Base-by-base conservation (phyloP, 2,888 invertebrate species). In the Pollenia angustigena region DNA sequence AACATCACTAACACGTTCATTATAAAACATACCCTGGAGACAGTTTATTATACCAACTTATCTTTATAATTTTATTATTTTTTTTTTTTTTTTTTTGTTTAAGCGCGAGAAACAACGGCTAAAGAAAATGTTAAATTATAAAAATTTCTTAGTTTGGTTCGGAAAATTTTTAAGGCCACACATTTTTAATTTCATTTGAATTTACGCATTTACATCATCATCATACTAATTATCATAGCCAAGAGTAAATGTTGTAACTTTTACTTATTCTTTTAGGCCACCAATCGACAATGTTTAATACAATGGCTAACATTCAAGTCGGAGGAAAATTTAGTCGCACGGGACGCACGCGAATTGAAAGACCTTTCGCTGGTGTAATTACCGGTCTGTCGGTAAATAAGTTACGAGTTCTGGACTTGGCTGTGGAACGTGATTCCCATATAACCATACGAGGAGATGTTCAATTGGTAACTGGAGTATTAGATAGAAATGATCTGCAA, bases 301-400 rank as follows among this genome's bases (percentile, higher is more conserved):
- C 97, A 91, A 98, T 98, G 95, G 96, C 98, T 1, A 96, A 96
- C 62, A 96, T 99, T 58, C 97, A 97, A 89, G 95, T 98, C 44
- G 99, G 99, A 7, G 98, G 98, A 0, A 96, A 96, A 91, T 91
- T 92, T 60, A 93, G 93, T 82, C 93, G 93, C 71, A 91, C 91
- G 50, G 95, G 95, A 72, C 96, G 96, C 90, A 95, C 95, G 75
- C 93, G 95, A 88, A 95, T 97, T 69, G 96, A 96, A 90, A 94
- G 97, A 56, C 96, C 97, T 2, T 98, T 98, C 94, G 95, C 96
- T 82, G 99, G 99, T 0, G 96, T 98, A 46, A 95, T 98, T 81
- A 97, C 98, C 3, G 99, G 99, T 0, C 94, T 98, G 11, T 98
- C 97, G 14, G 96, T 97, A 80, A 98, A 98, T 92, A 97, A 97